Base-by-base conservation (phyloP, 2,113 vertebrate genomes). In the Elgaria multicarinata region DNA sequence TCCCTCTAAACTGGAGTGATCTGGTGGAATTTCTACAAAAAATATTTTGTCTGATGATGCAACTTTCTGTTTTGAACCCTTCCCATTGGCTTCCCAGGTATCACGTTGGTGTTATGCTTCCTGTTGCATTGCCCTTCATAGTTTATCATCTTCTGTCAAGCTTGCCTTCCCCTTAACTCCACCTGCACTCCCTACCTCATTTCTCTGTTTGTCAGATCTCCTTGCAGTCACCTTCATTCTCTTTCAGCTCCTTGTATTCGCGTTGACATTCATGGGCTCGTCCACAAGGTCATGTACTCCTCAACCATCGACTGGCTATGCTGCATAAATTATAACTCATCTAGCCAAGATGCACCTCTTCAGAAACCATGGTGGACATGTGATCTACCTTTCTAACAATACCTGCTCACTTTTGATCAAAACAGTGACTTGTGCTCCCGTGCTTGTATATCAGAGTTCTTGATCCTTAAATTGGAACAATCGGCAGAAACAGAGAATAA, bases 91-190 rank as follows among this genome's bases (percentile, higher is more conserved):
- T 83, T 50, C 42, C 72, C 50, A 50, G 46, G 13, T 67, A 33
- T 88, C 74, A 46, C 69, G 64, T 33, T 83, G 22, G 22, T 64
- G 2, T n/a, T 42, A 75, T 13, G 22, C 31, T 88, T 75, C 71
- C 79, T 89, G 22, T 66, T 77, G 44, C 3, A 39, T 55, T 89
- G 74, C 13, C 62, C 44, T 79, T 69, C 31, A 67, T 42, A 79
- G 42, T 79, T 69, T 87, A 79, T 87, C 22, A 78, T 77, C 82
- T 78, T 71, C 69, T 58, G n/a, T 42, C 88, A 78, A 36, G 74
- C 72, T 84, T 77, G 14, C 58, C 46, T 84, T 53, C 82, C 55
- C n/a, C 76, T 58, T 62, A 82, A 28, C 28, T 46, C 36, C 42
- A 26, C 39, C 13, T 22, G 53, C n/a, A 44, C 39, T 84, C 71